Evolutionary conservation across 2,113 vertebrate species (phyloP), one percentile per base, ranked within the genome.

Genomic region (Perccottus glenii): DNA sequence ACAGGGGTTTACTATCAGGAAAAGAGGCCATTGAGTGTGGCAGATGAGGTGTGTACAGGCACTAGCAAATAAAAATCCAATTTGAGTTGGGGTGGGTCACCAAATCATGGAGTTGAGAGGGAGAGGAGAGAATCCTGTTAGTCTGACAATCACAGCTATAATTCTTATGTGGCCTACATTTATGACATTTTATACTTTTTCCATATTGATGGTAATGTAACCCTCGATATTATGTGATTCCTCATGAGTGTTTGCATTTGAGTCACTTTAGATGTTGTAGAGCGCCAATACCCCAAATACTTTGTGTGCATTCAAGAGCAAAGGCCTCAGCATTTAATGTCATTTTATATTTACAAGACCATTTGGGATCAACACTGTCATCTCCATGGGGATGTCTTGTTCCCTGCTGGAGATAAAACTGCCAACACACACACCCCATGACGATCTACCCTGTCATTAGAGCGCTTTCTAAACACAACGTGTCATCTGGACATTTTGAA

Each of bases 11-110:
- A 66, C 75, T 82, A 85, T 88, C 83, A 78, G 85, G 53, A 61
- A 69, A 60, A 61, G 75, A 80, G 74, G 78, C 78, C 67, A 77
- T 78, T 67, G 85, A 87, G 69, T 75, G 82, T 72, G 75, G 83
- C 80, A 77, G 83, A 87, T 84, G 86, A 89, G 86, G 88, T 91
- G 87, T 85, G 80, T 81, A 85, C 77, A 72, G 82, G 72, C 73
- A 49, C 64, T 35, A 45, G 83, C 84, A 79, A 89, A 89, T 78
- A 83, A 83, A 84, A 90, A 89, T 90, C 86, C 81, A 85, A 88
- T 85, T 89, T 84, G 67, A 70, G 45, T 73, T 19, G 75, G 70
- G 82, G 71, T 35, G 64, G 74, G 69, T 76, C 74, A 86, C 80
- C 58, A 27, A 68, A 84, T 77, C 70, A 71, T 12, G 5, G 59